These are phyloP conservation scores for Sipunculus nudus DNA, from an alignment of 2,888 invertebrate species.

Conservation along the genomic window DNA sequence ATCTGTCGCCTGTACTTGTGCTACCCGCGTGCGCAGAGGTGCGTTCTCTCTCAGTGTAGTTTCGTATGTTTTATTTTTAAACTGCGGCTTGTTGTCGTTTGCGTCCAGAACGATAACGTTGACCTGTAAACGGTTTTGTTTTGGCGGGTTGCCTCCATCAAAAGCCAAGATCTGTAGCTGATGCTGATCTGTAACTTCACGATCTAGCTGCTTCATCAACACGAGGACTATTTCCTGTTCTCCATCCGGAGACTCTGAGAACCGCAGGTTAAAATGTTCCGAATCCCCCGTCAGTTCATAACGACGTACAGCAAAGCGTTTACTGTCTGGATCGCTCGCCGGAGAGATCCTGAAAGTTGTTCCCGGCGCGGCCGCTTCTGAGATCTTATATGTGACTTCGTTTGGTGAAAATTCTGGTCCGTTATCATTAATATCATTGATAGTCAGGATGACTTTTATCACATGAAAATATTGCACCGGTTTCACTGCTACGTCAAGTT, in stretches of 20 bases:
- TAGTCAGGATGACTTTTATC: conserved; percentile 34
- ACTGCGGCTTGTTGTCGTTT: conserved; percentile 37
- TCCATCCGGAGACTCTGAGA: conserved; percentile 22
- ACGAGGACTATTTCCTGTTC: conserved; percentile 21
- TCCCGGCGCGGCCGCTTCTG: conserved; percentile 29
- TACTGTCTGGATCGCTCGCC: conserved; percentile 35
- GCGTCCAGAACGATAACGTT: conserved; percentile 34
- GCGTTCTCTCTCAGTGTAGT: conserved; percentile 29
- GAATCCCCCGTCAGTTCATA: conserved; percentile 19
- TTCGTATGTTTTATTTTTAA: conserved; percentile 34
- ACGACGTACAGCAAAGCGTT: conserved; percentile 16
- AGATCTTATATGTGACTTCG: conserved; percentile 19
- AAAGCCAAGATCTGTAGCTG: conserved; percentile 85
- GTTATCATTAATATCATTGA: conserved; percentile 40
- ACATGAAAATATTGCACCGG: conserved; percentile 28
- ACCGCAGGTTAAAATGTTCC: not conserved
- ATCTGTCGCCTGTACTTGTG: conserved; percentile 30
- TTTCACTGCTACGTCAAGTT: conserved; percentile 30
- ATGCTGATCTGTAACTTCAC: conserved; percentile 61
- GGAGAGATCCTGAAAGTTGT: conserved; percentile 28
- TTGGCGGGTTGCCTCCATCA: conserved; percentile 79
- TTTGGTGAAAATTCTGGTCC: conserved; percentile 29
- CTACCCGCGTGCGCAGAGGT: conserved; percentile 18
- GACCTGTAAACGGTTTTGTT: conserved; percentile 25
- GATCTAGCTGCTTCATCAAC: conserved; percentile 24